Evolutionary conservation across 2,797 vertebrate species (phyloP), one percentile per base, ranked within the genome.

Genomic region (Arrhamphus sclerolepis): DNA sequence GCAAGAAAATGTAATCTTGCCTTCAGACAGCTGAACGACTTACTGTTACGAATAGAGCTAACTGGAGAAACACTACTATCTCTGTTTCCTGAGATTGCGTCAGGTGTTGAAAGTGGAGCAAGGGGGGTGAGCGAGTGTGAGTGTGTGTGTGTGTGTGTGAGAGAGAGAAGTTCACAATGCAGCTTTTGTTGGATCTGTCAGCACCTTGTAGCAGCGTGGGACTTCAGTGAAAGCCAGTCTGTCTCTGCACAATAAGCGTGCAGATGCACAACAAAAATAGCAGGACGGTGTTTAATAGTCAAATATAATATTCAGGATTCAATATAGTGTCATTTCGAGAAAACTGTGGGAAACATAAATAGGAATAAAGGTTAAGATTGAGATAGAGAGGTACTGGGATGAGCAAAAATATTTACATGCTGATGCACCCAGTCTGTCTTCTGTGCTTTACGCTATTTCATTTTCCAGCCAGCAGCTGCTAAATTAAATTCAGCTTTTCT

Each of bases 1-100:
- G 88, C 86, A 91, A 90, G 85, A 80, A 82, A 85, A 82, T 4
- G 89, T 82, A 91, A 91, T 84, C 75, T 26, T 53, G 83, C 76
- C 74, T 24, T 24, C 62, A 87, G 85, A 86, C 82, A 39, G 61
- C 69, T 86, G 81, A 86, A 87, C 47, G 77, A 58, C 70, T 24
- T 43, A 70, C 58, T 69, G 75, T 66, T 78, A 69, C 24, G 75
- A 81, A 72, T 44, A 53, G 43, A 22, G 70, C 75, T 72, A 79
- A 83, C 70, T 67, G 74, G 67, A 62, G 66, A 83, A 80, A 77
- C 66, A 67, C 52, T 54, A 62, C 70, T 18, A 66, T 64, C 61
- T 75, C 54, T 62, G 77, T 91, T 91, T 85, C 89, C 62, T 47
- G 48, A 58, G 75, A 70, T 91, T 91, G 85, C 89, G 34, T 91